Base-by-base conservation (phyloP, 1,140 invertebrate species). In the Cecropterus lyciades region DNA sequence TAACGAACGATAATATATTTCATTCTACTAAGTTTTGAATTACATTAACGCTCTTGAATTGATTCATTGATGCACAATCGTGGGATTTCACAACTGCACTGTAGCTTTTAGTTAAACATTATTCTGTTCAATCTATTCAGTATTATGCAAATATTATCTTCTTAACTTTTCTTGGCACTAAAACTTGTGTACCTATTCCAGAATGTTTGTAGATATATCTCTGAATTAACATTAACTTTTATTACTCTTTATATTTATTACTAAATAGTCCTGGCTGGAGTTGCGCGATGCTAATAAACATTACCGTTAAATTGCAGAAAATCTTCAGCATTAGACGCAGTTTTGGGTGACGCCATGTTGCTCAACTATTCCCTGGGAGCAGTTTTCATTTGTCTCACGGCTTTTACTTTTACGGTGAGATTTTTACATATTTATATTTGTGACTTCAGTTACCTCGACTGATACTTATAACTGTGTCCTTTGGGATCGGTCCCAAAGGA, bases 341-440 rank as follows among this genome's bases (percentile, higher is more conserved):
- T 85, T 45, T 65, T 86, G 49, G 85, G 87, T 67, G 81, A 86
- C 48, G 79, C 71, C 46, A 85, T 87, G 80, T 67, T 87, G 57
- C 49, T 87, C 3, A 85, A 82, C 59, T 90, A 87, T 65, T 75
- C 75, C 48, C 80, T 87, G 43, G 84, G 83, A 51, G 79, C 81
- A 5, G 57, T 86, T 45, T 87, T 90, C 42, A 84, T 90, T 75
- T 84, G 84, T 45, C 75, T 90, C 13, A 87, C 87, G 33, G 80
- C 81, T 56, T 90, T 85, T 48, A 83, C 80, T 14, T 79, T 75
- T 24, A 84, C 78, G 65, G 85, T 88, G 43, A 17, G 16, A 42
- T 17, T 71, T 60, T 65, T 68, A 43, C 43, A 11, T 46, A 46
- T 62, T 68, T 60, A 27, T 13, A 70, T 17, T 52, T 45, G 14